Conservation (phyloP, 2,888 invertebrate genomes). For the Keiferia lycopersicella region DNA sequence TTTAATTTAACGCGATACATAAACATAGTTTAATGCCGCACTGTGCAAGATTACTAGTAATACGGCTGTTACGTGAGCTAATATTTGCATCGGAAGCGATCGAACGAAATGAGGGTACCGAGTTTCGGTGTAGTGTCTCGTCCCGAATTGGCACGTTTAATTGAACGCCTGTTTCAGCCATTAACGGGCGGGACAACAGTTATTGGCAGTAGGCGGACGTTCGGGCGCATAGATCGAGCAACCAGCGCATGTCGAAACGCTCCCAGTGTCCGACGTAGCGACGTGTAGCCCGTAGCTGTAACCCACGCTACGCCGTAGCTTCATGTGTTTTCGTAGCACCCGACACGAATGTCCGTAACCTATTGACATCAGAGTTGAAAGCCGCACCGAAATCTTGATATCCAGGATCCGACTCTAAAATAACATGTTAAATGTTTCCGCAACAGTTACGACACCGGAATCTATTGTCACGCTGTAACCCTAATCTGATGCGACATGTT, state of each 20-base stretch:
- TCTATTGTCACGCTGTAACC: slow-evolving; percentile 26
- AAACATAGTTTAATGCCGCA: slow-evolving; percentile 12
- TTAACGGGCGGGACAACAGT: slow-evolving; percentile 67
- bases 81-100: slow-evolving; percentile 20
- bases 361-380: slow-evolving; percentile 4
- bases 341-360: slow-evolving; percentile 19
- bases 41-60: slow-evolving; percentile 18
- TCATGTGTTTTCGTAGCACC: slow-evolving; percentile 17
- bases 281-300: slow-evolving; percentile 38
- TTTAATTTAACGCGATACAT: slow-evolving; percentile 1
- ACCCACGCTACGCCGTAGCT: slow-evolving; percentile 22
- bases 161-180: slow-evolving; percentile 72
- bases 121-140: slow-evolving; percentile 50
- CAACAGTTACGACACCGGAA: slow-evolving; percentile 18
- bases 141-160: slow-evolving; percentile 69
- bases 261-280: slow-evolving; percentile 44
- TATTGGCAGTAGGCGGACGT: slow-evolving; percentile 57
- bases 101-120: slow-evolving; percentile 26
- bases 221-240: slow-evolving; percentile 36
- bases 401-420: not conserved
- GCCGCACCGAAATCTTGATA: slow-evolving; percentile 1
- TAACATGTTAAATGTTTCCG: slow-evolving; percentile 1
- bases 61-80: slow-evolving; percentile 14
- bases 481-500: slow-evolving; percentile 35
- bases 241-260: slow-evolving; percentile 41